A percentile compares a stretch with the other conserved stretches of the same genome.
These are phyloP conservation scores for Anser brachyrhynchus DNA, from an alignment of 2,113 vertebrate species.

Conservation along the genomic window DNA sequence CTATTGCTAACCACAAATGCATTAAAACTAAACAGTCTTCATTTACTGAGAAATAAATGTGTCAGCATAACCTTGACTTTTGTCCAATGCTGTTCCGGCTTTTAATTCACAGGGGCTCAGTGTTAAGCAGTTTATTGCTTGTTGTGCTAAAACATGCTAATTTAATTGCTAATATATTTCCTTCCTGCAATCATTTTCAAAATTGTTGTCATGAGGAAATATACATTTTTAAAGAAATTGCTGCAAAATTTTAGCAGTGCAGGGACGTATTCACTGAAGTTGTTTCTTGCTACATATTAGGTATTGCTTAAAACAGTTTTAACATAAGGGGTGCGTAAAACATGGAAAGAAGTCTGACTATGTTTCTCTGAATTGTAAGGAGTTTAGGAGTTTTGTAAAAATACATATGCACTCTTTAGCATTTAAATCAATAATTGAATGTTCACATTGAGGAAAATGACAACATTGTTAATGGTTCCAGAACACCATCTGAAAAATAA, in stretches of 20 bases:
- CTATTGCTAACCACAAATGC: slow-evolving; percentile 84
- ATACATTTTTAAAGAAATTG: slow-evolving; percentile 68
- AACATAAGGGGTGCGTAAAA: not conserved
- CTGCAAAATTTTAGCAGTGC: slow-evolving; percentile 23
- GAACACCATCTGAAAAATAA: not conserved
- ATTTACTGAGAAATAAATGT: slow-evolving; percentile 83
- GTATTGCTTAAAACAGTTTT: not conserved
- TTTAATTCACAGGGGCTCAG: slow-evolving; percentile 78
- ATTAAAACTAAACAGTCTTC: slow-evolving; percentile 86
- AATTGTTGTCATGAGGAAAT: slow-evolving; percentile 72
- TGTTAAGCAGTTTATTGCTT: slow-evolving; percentile 83
- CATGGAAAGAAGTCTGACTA: not conserved
- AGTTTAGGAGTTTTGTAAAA: not conserved
- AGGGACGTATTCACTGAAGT: slow-evolving; percentile 32
- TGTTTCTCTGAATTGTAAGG: not conserved
- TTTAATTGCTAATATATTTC: slow-evolving; percentile 78
- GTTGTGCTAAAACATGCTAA: slow-evolving; percentile 75
- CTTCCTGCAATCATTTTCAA: slow-evolving; percentile 72
- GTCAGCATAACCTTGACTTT: slow-evolving; percentile 82
- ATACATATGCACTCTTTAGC: not conserved
- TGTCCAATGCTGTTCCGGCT: slow-evolving; percentile 80
- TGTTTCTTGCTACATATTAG: slow-evolving; percentile 53
- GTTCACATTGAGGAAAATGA: slow-evolving; percentile 25
- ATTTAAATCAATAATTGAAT: not conserved
- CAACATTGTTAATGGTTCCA: slow-evolving; percentile 37